Evolutionary conservation across 1,140 invertebrate genomes (phyloP), one percentile per base, ranked within the genome.

Genomic region (Apis mellifera): DNA sequence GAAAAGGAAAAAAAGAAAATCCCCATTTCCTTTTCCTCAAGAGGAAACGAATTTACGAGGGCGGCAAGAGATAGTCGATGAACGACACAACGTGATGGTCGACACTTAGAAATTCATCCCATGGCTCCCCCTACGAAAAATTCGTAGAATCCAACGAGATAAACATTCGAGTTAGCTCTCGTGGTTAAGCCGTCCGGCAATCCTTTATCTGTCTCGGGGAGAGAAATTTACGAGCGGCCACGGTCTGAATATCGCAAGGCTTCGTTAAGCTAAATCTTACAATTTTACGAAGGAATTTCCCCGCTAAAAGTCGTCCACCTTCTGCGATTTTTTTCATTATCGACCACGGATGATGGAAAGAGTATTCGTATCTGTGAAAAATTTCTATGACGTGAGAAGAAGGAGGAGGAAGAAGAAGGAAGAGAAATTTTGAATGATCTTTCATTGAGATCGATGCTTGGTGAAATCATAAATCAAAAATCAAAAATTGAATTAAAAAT

Each of bases 181-280:
- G 5, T 59, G 64, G 23, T n/a, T 59, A 48, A 48, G 32, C 59
- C 76, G 48, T 55, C 19, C 50, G 19, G 8, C 60, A 19, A 59
- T n/a, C 54, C 48, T 69, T 57, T 69, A 78, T 78, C 64, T 69
- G 76, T 68, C 52, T 19, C 5, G 2, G 32, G 32, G 15, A 48
- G 15, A 48, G 2, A 68, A 78, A 78, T 78, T 57, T 78, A 78
- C 52, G 76, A 78, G 32, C 54, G 7, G 21, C 65, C 54, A 54
- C 65, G 76, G 65, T 69, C 76, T 23, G 65, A 78, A 78, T 69
- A 78, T 78, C 52, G 32, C 54, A 54, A 78, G n/a, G 65, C 64
- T 78, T 78, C 76, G 76, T 78, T 69, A 78, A 69, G n/a, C n/a
- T 59, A 59, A 69, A 59, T 69, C 74, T 59, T 78, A 50, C 17